Percentiles rank a stretch among this genome's conserved stretches.
phyloP scores from a whole-genome alignment of 1,140 invertebrate species.

The Coenobita brevimanus region DNA sequence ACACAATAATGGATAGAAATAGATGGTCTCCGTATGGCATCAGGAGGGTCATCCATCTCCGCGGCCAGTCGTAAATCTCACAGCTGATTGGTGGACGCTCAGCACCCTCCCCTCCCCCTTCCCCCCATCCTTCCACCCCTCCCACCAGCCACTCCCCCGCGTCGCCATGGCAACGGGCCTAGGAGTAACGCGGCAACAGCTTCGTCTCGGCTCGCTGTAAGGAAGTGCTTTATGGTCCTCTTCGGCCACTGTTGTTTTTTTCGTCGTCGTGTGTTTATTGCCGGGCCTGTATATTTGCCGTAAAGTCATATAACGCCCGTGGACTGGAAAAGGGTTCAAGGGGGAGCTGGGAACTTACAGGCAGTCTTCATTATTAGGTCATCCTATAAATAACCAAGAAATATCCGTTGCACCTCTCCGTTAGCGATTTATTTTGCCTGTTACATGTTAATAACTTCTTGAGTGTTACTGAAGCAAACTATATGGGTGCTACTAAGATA shows the following conservation, averaged over 20 bases:
- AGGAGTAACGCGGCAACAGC: constrained; percentile 54
- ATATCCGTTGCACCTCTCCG: too few species aligned
- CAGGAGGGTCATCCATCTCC: constrained; percentile 64
- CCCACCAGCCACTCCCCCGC: constrained; percentile 2
- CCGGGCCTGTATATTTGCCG: background rate
- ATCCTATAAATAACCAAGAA: too few species aligned
- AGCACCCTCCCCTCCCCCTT: constrained; percentile 38
- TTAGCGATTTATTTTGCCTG: too few species aligned
- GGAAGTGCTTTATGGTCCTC: constrained; percentile 57
- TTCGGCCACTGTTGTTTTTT: background rate
- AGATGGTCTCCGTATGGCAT: constrained; percentile 64
- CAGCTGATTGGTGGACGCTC: constrained; percentile 67
- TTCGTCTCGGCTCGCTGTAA: constrained; percentile 41
- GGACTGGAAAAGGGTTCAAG: background rate
- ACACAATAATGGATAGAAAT: constrained; percentile 61
- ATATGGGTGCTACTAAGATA: too few species aligned
- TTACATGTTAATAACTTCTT: too few species aligned
- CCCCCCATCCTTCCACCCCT: background rate
- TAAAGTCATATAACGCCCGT: constrained; percentile 16
- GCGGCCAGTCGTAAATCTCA: constrained; percentile 65
- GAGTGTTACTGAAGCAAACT: too few species aligned
- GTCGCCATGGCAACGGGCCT: constrained; percentile 62
- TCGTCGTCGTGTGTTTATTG: background rate
- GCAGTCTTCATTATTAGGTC: too few species aligned
- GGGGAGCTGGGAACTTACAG: background rate